These are phyloP conservation scores for Hypercompe scribonia DNA, from an alignment of 2,888 invertebrate species.

Conservation along the genomic window DNA sequence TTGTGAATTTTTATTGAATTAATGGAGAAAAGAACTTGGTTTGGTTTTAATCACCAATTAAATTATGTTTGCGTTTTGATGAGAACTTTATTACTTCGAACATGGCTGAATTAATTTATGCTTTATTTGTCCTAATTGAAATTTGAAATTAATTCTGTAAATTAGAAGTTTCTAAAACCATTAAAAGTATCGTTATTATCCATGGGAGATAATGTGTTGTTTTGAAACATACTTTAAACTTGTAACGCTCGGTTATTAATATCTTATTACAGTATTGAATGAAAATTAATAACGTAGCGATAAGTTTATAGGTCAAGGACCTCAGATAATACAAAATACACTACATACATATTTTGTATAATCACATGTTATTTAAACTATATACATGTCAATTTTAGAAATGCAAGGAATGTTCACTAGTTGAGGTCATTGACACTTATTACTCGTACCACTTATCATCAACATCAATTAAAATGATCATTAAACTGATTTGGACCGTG, in stretches of 20 bases:
- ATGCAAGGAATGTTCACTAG: background rate
- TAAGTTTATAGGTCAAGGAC: slow-evolving; percentile 1
- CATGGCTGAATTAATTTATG: background rate
- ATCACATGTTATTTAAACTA: background rate
- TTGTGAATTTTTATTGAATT: background rate
- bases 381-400: background rate
- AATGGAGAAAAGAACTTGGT: background rate
- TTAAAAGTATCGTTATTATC: background rate
- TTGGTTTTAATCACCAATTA: background rate
- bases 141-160: background rate
- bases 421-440: slow-evolving; percentile 35
- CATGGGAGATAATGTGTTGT: background rate
- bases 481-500: slow-evolving; percentile 23
- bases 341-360: background rate
- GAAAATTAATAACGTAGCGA: background rate
- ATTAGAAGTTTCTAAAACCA: background rate
- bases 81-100: too few relatives aligned
- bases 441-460: slow-evolving; percentile 33
- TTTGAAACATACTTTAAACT: background rate
- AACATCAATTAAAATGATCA: slow-evolving; percentile 32
- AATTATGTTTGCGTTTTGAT: too few relatives aligned
- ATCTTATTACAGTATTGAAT: background rate
- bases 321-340: background rate
- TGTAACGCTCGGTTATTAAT: background rate
- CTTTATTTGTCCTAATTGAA: background rate